These are phyloP conservation scores for Actinopyga echinites DNA, from an alignment of 53 echinoderm and acorn worm genomes.

Conservation along the genomic window DNA sequence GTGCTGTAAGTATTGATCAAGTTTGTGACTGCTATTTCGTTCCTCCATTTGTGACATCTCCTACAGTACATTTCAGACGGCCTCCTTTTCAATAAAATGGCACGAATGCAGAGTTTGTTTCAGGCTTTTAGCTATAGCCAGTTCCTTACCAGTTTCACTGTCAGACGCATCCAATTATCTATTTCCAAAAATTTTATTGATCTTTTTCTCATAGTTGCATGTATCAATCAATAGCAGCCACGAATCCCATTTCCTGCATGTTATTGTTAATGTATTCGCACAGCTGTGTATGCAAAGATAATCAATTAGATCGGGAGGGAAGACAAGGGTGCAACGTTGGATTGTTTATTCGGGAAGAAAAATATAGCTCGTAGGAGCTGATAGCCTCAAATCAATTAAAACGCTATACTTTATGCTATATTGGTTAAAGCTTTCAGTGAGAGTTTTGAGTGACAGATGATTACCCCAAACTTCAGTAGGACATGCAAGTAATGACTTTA, in stretches of 20 bases:
- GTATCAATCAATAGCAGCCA: constrained; percentile 24
- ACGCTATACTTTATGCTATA: neutral
- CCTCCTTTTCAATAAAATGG: too few relatives aligned
- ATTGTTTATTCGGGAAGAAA: constrained; percentile 22
- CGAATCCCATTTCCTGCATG: constrained; percentile 48
- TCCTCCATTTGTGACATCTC: too few relatives aligned
- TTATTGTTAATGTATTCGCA: constrained; percentile 41
- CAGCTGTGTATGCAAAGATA: constrained; percentile 43
- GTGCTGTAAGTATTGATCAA: too few relatives aligned
- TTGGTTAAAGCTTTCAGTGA: too few relatives aligned
- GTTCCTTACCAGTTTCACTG: too few relatives aligned
- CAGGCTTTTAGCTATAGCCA: too few relatives aligned
- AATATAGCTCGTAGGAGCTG: constrained; percentile 5
- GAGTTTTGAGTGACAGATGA: too few relatives aligned
- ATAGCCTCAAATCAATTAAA: constrained; percentile 45
- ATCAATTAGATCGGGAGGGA: constrained; percentile 36
- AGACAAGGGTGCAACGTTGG: constrained; percentile 2
- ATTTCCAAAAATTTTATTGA: constrained; percentile 28
- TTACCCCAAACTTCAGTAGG: too few relatives aligned
- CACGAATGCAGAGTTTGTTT: too few relatives aligned
- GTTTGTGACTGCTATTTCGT: too few relatives aligned
- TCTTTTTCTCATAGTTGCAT: constrained; percentile 11
- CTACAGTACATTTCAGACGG: too few relatives aligned
- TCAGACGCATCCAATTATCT: constrained; percentile 7
- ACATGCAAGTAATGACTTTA: too few relatives aligned